Conservation (phyloP, 2,113 vertebrate genomes). For the Trochalopteron elliotii region DNA sequence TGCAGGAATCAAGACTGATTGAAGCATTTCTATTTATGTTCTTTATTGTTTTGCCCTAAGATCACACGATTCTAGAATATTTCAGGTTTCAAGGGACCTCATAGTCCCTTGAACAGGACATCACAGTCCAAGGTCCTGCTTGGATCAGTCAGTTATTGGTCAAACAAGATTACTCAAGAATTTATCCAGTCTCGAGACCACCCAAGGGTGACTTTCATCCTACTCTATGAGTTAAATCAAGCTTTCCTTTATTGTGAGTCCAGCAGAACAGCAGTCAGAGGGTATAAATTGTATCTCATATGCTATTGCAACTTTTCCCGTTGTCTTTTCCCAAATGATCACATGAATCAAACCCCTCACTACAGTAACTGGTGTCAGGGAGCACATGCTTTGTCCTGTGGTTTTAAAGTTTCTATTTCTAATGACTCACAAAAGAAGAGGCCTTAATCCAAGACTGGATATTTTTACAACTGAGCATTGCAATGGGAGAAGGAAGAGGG, state of each 20-base stretch:
- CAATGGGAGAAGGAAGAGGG: background rate
- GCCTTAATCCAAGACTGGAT: background rate
- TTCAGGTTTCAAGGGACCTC: background rate
- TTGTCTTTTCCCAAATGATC: background rate
- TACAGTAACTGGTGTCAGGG: background rate
- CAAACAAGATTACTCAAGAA: background rate
- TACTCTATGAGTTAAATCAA: background rate
- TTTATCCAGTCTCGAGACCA: background rate
- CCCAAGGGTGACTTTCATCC: background rate
- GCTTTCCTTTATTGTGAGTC: background rate
- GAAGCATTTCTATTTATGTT: background rate
- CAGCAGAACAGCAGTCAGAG: background rate
- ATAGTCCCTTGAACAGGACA: too few relatives aligned
- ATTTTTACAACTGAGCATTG: background rate
- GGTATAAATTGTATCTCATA: background rate
- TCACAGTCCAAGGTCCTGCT: background rate
- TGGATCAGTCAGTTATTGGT: background rate
- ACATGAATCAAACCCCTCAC: background rate
- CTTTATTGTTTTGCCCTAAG: background rate
- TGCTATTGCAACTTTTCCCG: background rate
- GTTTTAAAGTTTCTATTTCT: background rate
- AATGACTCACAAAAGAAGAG: background rate
- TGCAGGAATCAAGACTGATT: background rate
- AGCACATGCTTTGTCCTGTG: background rate
- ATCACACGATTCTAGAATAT: background rate